Conservation (phyloP, 1,140 invertebrate genomes). For the Meloidogyne exigua region DNA sequence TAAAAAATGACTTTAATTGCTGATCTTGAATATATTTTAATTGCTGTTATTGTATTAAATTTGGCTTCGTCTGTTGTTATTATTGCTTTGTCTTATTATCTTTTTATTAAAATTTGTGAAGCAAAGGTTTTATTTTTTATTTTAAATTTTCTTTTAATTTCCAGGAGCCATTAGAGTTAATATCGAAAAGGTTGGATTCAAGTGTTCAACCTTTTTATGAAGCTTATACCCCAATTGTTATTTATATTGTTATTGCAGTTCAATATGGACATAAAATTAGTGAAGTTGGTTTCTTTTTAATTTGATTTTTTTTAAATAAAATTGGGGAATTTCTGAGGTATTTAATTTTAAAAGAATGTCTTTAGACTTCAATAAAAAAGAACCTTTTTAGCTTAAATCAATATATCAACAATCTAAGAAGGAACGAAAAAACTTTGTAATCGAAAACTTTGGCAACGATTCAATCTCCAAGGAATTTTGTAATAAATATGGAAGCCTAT, state of each 20-base stretch:
- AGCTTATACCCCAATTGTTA: not conserved
- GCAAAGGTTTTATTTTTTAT: not conserved
- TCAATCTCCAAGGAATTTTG: not conserved
- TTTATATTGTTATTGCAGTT: constrained; percentile 2
- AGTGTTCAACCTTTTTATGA: not conserved
- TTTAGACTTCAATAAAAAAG: no score
- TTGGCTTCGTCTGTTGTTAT: not conserved
- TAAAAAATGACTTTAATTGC: not conserved
- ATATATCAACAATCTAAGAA: not conserved
- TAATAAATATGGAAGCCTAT: not conserved
- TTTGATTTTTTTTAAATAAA: not conserved
- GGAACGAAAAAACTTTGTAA: not conserved
- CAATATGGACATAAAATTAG: not conserved
- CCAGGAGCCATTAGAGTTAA: not conserved
- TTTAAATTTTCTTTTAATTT: not conserved
- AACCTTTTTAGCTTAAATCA: not conserved
- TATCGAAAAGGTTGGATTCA: not conserved
- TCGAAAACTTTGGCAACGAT: not conserved
- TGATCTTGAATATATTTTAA: not conserved
- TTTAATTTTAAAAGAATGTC: no score
- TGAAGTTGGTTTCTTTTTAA: not conserved
- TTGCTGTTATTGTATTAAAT: constrained; percentile 5
- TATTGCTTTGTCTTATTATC: not conserved
- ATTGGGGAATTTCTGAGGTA: no score
- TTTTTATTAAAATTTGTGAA: not conserved